Evolutionary conservation across 2,797 vertebrate species (phyloP).

Genomic region (Pangasius sanitwongsei): DNA sequence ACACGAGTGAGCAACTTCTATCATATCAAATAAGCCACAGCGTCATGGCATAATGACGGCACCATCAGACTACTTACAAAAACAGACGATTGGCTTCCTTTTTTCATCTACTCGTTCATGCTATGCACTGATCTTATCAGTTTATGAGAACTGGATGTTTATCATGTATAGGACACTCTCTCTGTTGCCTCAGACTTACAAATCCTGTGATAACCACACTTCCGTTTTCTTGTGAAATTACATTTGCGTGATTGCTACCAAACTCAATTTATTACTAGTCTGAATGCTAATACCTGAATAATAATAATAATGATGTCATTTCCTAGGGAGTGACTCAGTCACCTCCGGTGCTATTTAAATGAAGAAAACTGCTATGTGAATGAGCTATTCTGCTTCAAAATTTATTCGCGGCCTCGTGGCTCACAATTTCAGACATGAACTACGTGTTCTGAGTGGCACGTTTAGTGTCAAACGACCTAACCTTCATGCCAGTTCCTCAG

Average conservation of each 20-base stretch:
- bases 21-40: conserved; percentile 26
- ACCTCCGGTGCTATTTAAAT: background rate
- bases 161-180: background rate
- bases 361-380: background rate
- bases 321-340: background rate
- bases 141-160: conserved; percentile 4
- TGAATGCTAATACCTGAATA: background rate
- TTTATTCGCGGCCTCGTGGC: too few species aligned
- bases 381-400: background rate
- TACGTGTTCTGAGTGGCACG: background rate
- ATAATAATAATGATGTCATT: background rate
- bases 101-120: background rate
- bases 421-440: background rate
- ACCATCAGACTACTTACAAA: conserved; percentile 18
- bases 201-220: conserved; percentile 1
- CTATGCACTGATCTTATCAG: conserved; percentile 7
- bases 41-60: background rate
- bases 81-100: background rate
- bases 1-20: conserved; percentile 17
- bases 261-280: background rate
- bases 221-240: background rate
- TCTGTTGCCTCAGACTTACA: background rate
- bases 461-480: background rate
- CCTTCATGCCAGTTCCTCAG: background rate
- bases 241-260: background rate